Percentiles rank a stretch among this genome's conserved stretches.
Conservation (phyloP, 2,888 invertebrate genomes). For the Melanotus villosus region DNA sequence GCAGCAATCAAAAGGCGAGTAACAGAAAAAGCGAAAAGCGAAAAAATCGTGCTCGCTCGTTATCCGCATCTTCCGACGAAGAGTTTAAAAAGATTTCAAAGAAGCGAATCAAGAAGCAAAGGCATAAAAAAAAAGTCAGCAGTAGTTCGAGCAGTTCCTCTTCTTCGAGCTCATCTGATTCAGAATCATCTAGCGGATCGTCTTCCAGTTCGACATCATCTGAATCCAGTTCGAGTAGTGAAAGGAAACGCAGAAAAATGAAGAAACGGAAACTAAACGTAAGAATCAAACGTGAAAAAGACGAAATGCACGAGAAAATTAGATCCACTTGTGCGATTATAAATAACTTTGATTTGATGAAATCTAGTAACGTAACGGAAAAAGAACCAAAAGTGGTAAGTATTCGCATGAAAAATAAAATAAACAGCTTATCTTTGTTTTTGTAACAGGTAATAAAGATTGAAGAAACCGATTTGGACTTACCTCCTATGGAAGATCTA, state of each 20-base stretch:
- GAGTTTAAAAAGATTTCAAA: background rate
- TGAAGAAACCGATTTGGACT: background rate
- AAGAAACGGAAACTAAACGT: constrained; percentile 9
- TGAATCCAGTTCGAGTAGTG: constrained; percentile 42
- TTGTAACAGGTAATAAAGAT: background rate
- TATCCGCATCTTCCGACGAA: constrained; percentile 17
- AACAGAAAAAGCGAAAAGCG: background rate
- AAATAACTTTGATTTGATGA: background rate
- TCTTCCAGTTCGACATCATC: constrained; percentile 47
- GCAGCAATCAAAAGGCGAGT: constrained; percentile 16
- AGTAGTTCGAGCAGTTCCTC: constrained; percentile 45
- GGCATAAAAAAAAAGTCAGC: constrained; percentile 37
- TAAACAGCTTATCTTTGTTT: background rate
- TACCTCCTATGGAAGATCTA: background rate
- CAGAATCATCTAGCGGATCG: constrained; percentile 49
- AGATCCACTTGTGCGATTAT: background rate
- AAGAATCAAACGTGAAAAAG: background rate
- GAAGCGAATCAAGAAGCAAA: constrained; percentile 29
- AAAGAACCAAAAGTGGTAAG: background rate
- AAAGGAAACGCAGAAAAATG: background rate
- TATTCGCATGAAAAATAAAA: background rate
- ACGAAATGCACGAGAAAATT: background rate
- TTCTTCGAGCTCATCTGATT: constrained; percentile 50
- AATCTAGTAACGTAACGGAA: background rate
- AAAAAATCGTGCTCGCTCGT: background rate